phyloP scores from a whole-genome alignment of 1,140 invertebrate genomes.

The Trachymyrmex septentrionalis region DNA sequence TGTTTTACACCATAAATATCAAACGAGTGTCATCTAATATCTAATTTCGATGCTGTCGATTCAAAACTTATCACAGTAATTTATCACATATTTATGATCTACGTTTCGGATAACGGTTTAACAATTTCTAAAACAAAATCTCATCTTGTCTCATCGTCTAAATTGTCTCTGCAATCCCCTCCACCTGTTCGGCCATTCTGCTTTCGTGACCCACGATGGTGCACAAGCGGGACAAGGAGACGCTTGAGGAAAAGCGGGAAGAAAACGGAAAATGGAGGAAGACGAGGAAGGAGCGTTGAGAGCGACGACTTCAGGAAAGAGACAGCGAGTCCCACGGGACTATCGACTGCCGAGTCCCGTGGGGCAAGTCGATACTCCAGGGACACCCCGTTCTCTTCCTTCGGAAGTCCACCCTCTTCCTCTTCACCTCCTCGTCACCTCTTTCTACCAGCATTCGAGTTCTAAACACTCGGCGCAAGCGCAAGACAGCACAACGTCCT shows the following conservation, averaged over 20 bases:
- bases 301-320: conserved; percentile 72
- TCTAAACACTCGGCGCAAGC: conserved; percentile 84
- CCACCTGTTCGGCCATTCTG: conserved; percentile 42
- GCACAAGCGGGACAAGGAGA: conserved; percentile 51
- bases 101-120: background rate
- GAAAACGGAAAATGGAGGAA: conserved; percentile 52
- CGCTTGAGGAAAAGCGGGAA: conserved; percentile 53
- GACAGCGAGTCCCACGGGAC: conserved; percentile 84
- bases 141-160: conserved; percentile 31
- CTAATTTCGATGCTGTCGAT: background rate
- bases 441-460: conserved; percentile 81
- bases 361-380: conserved; percentile 86
- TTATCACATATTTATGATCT: background rate
- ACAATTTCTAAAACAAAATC: conserved; percentile 59
- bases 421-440: conserved; percentile 78
- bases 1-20: background rate
- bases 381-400: conserved; percentile 80
- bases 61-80: background rate
- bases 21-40: background rate
- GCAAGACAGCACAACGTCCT: conserved; percentile 64
- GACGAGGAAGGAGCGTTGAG: conserved; percentile 35
- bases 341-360: conserved; percentile 86
- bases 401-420: conserved; percentile 70
- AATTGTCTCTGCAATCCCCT: conserved; percentile 49
- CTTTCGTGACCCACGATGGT: conserved; percentile 62